Conservation (phyloP, 2,888 invertebrate species). For the Diabrotica balteata region DNA sequence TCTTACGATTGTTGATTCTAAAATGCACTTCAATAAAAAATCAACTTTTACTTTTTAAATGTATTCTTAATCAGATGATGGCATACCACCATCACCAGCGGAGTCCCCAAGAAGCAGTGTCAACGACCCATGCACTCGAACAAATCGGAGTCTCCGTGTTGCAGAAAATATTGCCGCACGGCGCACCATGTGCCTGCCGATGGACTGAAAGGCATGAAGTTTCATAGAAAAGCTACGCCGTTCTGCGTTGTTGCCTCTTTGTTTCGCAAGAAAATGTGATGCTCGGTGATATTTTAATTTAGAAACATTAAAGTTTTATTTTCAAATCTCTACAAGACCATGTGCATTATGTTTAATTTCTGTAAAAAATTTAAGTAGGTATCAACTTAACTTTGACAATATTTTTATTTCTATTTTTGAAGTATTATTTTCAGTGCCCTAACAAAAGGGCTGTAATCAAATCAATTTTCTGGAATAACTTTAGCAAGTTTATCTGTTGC, state of each 20-base stretch:
- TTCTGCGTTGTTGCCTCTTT: slow-evolving; percentile 2
- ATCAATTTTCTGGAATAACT: too few relatives aligned
- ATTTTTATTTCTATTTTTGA: too few relatives aligned
- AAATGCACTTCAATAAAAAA: background rate
- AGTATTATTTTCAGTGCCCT: too few relatives aligned
- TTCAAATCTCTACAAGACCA: too few relatives aligned
- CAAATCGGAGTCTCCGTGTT: slow-evolving; percentile 7
- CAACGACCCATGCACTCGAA: slow-evolving; percentile 10
- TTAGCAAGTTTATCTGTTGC: too few relatives aligned
- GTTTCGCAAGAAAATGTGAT: too few relatives aligned
- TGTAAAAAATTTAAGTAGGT: too few relatives aligned
- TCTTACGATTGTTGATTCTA: too few relatives aligned
- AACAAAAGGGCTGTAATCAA: too few relatives aligned
- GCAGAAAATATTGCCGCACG: background rate
- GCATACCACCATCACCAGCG: background rate
- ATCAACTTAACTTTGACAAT: background rate
- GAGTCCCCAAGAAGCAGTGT: slow-evolving; percentile 12
- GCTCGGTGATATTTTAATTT: too few relatives aligned
- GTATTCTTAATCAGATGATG: slow-evolving; percentile 7
- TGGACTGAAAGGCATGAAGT: slow-evolving; percentile 11
- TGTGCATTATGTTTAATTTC: too few relatives aligned
- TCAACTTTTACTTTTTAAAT: slow-evolving; percentile 12
- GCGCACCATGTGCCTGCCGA: slow-evolving; percentile 4
- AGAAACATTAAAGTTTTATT: too few relatives aligned
- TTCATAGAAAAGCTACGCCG: background rate